Conservation (phyloP, 2,113 vertebrate genomes). For the Pseudorhombus dupliciocellatus region DNA sequence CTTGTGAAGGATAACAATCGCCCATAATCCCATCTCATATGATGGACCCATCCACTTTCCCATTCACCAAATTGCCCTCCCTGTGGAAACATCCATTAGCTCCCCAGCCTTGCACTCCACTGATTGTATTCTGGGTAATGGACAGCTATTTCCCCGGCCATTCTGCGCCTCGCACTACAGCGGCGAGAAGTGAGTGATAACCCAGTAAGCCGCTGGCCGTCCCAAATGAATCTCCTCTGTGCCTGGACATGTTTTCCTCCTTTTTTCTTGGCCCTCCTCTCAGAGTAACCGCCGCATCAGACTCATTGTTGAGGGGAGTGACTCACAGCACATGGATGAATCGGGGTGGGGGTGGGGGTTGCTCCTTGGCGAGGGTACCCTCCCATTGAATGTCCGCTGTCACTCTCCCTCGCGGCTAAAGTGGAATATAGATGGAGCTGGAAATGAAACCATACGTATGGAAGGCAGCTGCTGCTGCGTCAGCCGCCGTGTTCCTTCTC, state of each 20-base stretch:
- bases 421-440: constrained; percentile 46
- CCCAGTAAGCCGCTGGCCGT: constrained; percentile 42
- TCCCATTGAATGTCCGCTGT: constrained; percentile 29
- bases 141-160: constrained; percentile 59
- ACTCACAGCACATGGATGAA: constrained; percentile 39
- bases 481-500: constrained; percentile 52
- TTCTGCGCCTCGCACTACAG: constrained; percentile 33
- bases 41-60: constrained; percentile 58
- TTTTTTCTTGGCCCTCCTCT: background rate
- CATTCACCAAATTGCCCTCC: constrained; percentile 70
- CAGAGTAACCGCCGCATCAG: constrained; percentile 38
- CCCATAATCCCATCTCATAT: constrained; percentile 60
- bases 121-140: constrained; percentile 68
- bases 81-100: constrained; percentile 71
- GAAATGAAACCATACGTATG: constrained; percentile 53
- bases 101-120: constrained; percentile 43
- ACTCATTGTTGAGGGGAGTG: constrained; percentile 50
- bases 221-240: constrained; percentile 43
- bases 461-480: constrained; percentile 51
- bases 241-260: constrained; percentile 29
- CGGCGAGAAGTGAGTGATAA: constrained; percentile 64
- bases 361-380: constrained; percentile 11
- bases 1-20: constrained; percentile 66
- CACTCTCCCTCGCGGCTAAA: constrained; percentile 34
- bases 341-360: background rate